Conservation (phyloP, 2,888 invertebrate species). For the Ochropleura leucogaster region DNA sequence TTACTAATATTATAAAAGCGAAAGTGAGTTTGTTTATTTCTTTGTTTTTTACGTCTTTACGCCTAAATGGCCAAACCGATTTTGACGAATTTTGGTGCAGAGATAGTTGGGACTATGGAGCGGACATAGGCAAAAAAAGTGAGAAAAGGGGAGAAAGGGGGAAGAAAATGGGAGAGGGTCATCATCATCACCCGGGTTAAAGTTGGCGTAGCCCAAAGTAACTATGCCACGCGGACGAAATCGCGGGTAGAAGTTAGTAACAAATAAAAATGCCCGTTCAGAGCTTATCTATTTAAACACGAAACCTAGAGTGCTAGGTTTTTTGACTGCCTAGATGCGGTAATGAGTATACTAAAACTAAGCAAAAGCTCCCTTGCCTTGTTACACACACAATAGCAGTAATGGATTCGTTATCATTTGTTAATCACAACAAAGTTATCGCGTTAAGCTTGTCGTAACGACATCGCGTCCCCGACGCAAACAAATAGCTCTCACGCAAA, state of each 20-base stretch:
- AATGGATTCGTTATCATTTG: constrained; percentile 70
- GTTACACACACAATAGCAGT: constrained; percentile 56
- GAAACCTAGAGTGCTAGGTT: neutral
- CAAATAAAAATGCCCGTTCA: neutral
- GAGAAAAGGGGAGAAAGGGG: no score
- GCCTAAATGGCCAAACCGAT: no score
- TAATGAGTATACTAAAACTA: constrained; percentile 30
- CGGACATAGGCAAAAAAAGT: no score
- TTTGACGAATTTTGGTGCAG: no score
- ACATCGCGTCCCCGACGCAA: constrained; percentile 73
- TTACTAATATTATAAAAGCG: no score
- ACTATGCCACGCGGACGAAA: no score
- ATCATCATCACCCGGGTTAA: no score
- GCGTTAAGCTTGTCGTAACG: constrained; percentile 72
- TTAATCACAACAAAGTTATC: constrained; percentile 75
- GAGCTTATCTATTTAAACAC: neutral
- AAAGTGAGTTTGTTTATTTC: no score
- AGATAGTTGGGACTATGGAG: no score
- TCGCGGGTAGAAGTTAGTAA: neutral
- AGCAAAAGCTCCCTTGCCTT: constrained; percentile 42
- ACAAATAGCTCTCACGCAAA: constrained; percentile 87
- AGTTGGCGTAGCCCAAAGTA: no score
- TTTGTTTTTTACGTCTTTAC: no score
- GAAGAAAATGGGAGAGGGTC: no score
- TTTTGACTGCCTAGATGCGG: neutral